These are phyloP conservation scores for Calephelis virginiensis DNA, from an alignment of 1,140 invertebrate species.

Conservation along the genomic window DNA sequence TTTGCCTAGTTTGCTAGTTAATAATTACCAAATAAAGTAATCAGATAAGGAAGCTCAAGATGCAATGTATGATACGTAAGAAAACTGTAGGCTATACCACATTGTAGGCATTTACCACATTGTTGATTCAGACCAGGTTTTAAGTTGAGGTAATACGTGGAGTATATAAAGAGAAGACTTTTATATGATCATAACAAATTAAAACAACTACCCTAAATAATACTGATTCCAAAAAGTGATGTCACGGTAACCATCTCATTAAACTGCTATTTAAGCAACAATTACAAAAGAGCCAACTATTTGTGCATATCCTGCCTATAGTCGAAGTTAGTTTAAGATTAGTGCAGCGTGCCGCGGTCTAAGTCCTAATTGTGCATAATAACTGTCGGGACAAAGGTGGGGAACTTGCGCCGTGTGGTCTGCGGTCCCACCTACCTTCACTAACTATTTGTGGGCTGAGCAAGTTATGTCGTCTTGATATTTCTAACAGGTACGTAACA, in stretches of 20 bases:
- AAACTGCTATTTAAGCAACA: slow-evolving; percentile 28
- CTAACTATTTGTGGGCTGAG: slow-evolving; percentile 59
- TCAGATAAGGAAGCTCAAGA: too few relatives aligned
- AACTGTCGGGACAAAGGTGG: slow-evolving; percentile 57
- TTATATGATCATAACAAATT: too few relatives aligned
- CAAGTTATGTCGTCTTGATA: slow-evolving; percentile 45
- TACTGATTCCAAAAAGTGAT: background rate
- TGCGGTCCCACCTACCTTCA: slow-evolving; percentile 47
- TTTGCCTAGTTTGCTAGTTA: too few relatives aligned
- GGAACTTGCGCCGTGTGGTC: slow-evolving; percentile 52
- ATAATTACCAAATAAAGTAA: too few relatives aligned
- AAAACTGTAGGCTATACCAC: too few relatives aligned
- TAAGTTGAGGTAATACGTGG: too few relatives aligned
- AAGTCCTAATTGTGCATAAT: slow-evolving; percentile 69
- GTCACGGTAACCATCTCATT: background rate
- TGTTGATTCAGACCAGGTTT: too few relatives aligned
- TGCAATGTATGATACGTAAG: too few relatives aligned
- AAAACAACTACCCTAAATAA: too few relatives aligned
- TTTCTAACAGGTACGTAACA: slow-evolving; percentile 7
- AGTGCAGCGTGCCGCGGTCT: slow-evolving; percentile 53
- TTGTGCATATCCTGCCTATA: slow-evolving; percentile 40
- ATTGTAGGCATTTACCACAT: too few relatives aligned
- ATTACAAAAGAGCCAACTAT: slow-evolving; percentile 47
- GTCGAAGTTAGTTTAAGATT: slow-evolving; percentile 55
- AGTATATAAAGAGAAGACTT: too few relatives aligned